These are phyloP conservation scores for Tetropium fuscum DNA, from an alignment of 2,888 invertebrate species.

Conservation along the genomic window DNA sequence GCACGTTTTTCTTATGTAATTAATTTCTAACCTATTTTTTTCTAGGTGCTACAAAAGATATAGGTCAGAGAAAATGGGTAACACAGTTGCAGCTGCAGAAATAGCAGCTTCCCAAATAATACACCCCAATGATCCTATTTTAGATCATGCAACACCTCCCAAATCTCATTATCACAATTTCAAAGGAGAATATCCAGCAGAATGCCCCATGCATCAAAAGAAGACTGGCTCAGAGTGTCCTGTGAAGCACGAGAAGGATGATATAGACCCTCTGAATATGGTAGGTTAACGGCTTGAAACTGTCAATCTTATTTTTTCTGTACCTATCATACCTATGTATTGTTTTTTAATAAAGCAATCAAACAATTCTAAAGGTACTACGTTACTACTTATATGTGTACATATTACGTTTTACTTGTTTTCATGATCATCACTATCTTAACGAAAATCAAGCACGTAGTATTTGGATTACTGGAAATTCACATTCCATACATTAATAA, in stretches of 20 bases:
- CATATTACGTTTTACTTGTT: too few species aligned
- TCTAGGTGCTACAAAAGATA: conserved; percentile 1
- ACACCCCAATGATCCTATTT: conserved; percentile 55
- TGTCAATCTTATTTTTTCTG: conserved; percentile 7
- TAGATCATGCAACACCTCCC: conserved; percentile 40
- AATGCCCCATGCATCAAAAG: conserved; percentile 79
- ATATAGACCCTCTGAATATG: conserved; percentile 75
- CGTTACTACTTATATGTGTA: too few species aligned
- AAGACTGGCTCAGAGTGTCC: background rate
- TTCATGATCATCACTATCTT: too few species aligned
- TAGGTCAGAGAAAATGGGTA: conserved; percentile 68
- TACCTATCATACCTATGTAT: background rate
- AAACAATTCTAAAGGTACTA: background rate
- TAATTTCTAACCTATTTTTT: conserved; percentile 2
- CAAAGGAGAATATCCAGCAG: conserved; percentile 72
- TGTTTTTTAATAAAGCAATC: background rate
- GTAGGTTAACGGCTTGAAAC: conserved; percentile 61
- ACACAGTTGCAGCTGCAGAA: conserved; percentile 71
- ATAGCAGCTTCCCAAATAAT: conserved; percentile 69
- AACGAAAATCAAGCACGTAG: too few species aligned
- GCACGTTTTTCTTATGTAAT: conserved; percentile 13
- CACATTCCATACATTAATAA: too few species aligned
- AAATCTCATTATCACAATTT: conserved; percentile 26
- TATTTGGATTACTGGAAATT: too few species aligned
- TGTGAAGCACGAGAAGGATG: background rate